phyloP scores from a whole-genome alignment of 2,888 invertebrate genomes.

The Carterocephalus palaemon region DNA sequence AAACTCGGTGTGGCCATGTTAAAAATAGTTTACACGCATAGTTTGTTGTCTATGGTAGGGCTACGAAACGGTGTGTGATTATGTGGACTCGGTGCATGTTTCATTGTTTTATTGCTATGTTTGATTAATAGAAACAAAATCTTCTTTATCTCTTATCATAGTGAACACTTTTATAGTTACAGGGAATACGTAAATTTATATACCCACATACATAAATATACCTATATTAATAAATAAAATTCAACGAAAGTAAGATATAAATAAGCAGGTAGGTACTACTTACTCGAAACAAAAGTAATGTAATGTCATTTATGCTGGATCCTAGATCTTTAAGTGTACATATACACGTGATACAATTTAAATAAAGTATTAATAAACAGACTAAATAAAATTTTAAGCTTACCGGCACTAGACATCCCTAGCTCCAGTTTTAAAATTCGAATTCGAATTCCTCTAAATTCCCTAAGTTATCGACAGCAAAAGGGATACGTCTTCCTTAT shows the following conservation, averaged over 20 bases:
- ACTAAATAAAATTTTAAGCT: neutral
- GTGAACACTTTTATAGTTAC: no score
- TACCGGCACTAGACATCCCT: conserved; percentile 3
- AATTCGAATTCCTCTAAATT: conserved; percentile 59
- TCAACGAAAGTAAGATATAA: no score
- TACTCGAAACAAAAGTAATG: no score
- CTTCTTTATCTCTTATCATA: no score
- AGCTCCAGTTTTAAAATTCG: conserved; percentile 42
- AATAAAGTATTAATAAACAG: no score
- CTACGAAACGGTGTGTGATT: conserved; percentile 35
- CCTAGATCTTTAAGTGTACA: no score
- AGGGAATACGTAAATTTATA: no score
- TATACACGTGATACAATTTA: no score
- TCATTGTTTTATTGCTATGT: neutral
- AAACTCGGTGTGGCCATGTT: conserved; percentile 76
- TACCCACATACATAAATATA: no score
- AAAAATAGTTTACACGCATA: conserved; percentile 77
- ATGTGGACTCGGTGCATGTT: conserved; percentile 10
- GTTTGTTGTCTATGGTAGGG: conserved; percentile 56
- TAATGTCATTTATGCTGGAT: no score
- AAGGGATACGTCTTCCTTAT: conserved; percentile 77
- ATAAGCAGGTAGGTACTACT: no score
- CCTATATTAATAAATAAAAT: no score
- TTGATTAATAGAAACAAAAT: neutral
- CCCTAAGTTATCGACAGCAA: conserved; percentile 67